phyloP scores from a whole-genome alignment of 2,797 vertebrate genomes.

The Micropoecilia bifurca region DNA sequence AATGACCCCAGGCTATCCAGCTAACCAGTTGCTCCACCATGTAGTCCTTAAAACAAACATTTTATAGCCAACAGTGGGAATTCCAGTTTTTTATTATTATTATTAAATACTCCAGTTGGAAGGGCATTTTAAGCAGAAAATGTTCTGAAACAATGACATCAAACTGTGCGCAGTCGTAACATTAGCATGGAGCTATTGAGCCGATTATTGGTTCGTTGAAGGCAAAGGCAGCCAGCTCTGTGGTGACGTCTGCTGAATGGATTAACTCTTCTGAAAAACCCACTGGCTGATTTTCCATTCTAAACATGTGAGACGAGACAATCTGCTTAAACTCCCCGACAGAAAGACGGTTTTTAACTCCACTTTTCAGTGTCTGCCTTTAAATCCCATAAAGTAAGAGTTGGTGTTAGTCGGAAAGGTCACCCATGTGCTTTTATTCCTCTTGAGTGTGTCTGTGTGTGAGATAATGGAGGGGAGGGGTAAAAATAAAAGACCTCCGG shows the following conservation, averaged over 20 bases:
- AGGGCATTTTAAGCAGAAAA: constrained; percentile 31
- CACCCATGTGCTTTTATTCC: constrained; percentile 1
- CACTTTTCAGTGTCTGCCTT: neutral
- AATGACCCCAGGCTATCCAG: neutral
- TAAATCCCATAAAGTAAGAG: neutral
- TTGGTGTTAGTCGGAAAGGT: neutral
- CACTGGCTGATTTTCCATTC: constrained; percentile 21
- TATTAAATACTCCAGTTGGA: constrained; percentile 8
- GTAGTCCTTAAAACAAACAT: neutral
- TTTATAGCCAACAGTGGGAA: neutral
- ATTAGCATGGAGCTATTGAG: constrained; percentile 17
- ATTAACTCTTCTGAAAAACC: constrained; percentile 37
- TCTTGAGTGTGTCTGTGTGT: neutral
- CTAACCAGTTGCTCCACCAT: neutral
- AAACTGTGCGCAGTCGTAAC: constrained; percentile 10
- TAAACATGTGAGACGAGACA: constrained; percentile 29
- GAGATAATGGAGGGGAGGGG: constrained; percentile 1
- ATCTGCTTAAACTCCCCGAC: constrained; percentile 2
- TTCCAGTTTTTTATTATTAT: neutral
- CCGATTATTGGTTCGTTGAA: constrained; percentile 24
- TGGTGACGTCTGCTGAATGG: constrained; percentile 45
- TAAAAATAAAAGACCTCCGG: constrained; percentile 10
- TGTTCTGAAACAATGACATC: constrained; percentile 20
- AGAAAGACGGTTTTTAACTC: neutral
- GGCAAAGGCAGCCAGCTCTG: constrained; percentile 33